Percentiles rank a stretch among this genome's conserved stretches.
Evolutionary conservation across 2,113 vertebrate species (phyloP).

Genomic region (Cairina moschata): DNA sequence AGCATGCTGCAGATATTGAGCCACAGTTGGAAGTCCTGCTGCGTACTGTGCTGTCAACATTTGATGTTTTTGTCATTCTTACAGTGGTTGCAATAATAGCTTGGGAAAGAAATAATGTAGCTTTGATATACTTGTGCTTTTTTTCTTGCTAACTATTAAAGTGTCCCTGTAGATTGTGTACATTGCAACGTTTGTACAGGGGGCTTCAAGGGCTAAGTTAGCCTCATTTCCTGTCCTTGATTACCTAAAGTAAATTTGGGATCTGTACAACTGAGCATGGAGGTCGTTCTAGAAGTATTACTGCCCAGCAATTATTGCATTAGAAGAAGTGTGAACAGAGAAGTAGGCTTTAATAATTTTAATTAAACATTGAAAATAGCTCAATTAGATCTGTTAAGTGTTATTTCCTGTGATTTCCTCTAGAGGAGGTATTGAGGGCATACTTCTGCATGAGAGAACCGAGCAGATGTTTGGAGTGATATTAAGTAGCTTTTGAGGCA

Average conservation of each 20-base stretch:
- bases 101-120: not conserved
- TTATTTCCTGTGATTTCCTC: not conserved
- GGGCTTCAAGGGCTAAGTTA: not conserved
- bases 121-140: not conserved
- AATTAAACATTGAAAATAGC: not conserved
- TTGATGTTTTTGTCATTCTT: not conserved
- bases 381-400: not conserved
- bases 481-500: not conserved
- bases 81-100: not conserved
- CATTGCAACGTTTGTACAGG: not conserved
- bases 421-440: not conserved
- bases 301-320: not conserved
- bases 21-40: accelerated
- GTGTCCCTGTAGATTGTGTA: not conserved
- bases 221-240: not conserved
- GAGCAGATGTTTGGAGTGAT: not conserved
- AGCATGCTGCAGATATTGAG: not conserved
- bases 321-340: not conserved
- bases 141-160: not conserved
- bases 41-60: not conserved
- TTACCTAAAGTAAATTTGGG: not conserved
- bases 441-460: not conserved
- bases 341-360: not conserved
- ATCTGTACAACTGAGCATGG: not conserved
- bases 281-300: not conserved